Evolutionary conservation across 2,113 vertebrate species (phyloP).

Genomic region (Meriones unguiculatus): DNA sequence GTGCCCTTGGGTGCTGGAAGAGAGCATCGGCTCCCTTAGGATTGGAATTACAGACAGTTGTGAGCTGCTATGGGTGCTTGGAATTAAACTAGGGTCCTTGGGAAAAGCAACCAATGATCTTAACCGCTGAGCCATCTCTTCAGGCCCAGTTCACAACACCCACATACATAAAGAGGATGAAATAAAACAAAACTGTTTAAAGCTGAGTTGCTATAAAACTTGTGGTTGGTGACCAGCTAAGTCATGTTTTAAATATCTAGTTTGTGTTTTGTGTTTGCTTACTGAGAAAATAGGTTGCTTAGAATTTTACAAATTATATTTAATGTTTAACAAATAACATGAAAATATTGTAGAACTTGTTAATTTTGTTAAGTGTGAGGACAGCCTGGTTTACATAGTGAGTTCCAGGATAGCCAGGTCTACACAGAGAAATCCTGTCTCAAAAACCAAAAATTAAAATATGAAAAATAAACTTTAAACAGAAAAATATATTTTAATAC

Average conservation of each 20-base stretch:
- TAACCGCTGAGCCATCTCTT: neutral
- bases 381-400: no score
- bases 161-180: neutral
- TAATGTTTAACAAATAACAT: conserved; percentile 28
- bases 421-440: no score
- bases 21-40: neutral
- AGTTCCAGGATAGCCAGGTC: no score
- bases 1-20: neutral
- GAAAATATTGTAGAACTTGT: neutral
- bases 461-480: conserved; percentile 23
- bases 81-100: neutral
- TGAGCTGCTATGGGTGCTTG: neutral
- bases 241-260: neutral
- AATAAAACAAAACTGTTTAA: neutral
- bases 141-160: neutral
- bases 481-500: conserved; percentile 45
- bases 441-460: no score
- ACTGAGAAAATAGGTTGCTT: conserved; percentile 44
- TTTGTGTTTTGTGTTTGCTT: neutral
- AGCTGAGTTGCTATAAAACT: conserved; percentile 25
- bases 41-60: neutral
- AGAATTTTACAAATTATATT: conserved; percentile 8
- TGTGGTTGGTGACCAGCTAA: neutral
- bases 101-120: neutral
- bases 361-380: conserved; percentile 33